A percentile compares a stretch with the other conserved stretches of the same genome.
phyloP scores from a whole-genome alignment of 2,797 vertebrate genomes.

The Cuculus canorus region DNA sequence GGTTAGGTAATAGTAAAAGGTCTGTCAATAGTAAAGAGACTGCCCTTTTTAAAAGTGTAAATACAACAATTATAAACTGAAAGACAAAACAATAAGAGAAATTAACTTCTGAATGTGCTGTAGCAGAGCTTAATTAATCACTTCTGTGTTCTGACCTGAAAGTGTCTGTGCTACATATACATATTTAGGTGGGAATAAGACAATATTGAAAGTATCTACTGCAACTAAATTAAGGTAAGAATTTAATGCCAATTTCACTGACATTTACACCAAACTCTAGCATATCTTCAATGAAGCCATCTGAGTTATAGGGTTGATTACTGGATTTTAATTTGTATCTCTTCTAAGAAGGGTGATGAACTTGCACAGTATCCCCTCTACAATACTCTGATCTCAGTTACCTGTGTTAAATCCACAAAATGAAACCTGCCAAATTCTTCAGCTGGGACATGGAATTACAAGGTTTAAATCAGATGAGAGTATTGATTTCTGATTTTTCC shows the following conservation, averaged over 20 bases:
- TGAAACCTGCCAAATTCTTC: not conserved
- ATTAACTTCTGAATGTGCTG: not conserved
- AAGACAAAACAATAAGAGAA: not conserved
- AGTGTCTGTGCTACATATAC: not conserved
- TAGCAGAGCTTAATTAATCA: not conserved
- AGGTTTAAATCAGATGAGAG: not conserved
- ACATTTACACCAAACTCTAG: not conserved
- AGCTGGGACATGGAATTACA: not conserved
- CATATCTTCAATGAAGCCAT: not conserved
- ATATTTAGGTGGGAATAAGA: not conserved
- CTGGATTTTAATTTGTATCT: not conserved
- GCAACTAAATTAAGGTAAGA: not conserved
- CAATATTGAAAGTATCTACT: not conserved
- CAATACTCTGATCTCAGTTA: not conserved
- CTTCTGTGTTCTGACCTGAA: not conserved
- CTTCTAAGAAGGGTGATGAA: not conserved
- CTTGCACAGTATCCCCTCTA: not conserved
- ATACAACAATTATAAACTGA: not conserved
- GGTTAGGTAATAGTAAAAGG: not conserved
- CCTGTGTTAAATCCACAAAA: not conserved
- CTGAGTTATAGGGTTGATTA: not conserved
- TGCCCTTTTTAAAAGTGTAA: not conserved
- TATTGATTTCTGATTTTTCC: not conserved
- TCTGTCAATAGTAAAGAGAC: not conserved
- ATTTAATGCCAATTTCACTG: not conserved